Base-by-base conservation (phyloP, 2,797 vertebrate genomes). In the Lerista edwardsae region DNA sequence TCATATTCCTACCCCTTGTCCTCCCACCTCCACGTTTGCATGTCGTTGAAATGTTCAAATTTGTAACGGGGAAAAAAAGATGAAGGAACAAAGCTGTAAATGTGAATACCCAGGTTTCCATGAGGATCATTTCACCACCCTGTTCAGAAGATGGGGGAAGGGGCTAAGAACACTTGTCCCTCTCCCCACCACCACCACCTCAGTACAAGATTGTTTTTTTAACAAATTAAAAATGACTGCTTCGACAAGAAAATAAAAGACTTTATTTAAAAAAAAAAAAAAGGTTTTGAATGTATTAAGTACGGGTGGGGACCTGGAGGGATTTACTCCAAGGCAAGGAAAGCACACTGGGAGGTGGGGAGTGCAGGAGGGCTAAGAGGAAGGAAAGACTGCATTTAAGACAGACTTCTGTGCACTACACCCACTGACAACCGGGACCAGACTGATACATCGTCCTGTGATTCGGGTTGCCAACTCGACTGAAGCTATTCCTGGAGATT, bases 161-260 rank as follows among this genome's bases (percentile, higher is more conserved):
- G 3, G n/a, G 57, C 31, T 21, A 41, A 14, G 27, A 9, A 65
- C 4, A 3, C 29, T 7, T 39, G 2, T 3, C 75, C 34, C 44
- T 23, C 25, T 2, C 11, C 74, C 57, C 62, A n/a, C n/a, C n/a
- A n/a, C n/a, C n/a, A n/a, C 55, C 23, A 1, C 3, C 23, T 51
- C 36, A 57, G 31, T 68, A 31, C 21, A 29, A 44, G 23, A 9
- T 79, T 79, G 36, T 36, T 57, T 36, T 55, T 67, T 29, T 25
- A 84, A 61, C 17, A 23, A 25, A 68, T 36, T 12, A 36, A 61
- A 75, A 75, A 59, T 12, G 34, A 17, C 15, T 78, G 29, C 51
- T 84, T 84, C 62, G 36, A 85, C n/a, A 76, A 59, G 23, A 44
- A 84, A 85, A 81, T 85, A 85, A 85, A 80, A 85, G 44, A 76